These are phyloP conservation scores for Nebria ingens DNA, from an alignment of 1,140 invertebrate species.

Conservation along the genomic window DNA sequence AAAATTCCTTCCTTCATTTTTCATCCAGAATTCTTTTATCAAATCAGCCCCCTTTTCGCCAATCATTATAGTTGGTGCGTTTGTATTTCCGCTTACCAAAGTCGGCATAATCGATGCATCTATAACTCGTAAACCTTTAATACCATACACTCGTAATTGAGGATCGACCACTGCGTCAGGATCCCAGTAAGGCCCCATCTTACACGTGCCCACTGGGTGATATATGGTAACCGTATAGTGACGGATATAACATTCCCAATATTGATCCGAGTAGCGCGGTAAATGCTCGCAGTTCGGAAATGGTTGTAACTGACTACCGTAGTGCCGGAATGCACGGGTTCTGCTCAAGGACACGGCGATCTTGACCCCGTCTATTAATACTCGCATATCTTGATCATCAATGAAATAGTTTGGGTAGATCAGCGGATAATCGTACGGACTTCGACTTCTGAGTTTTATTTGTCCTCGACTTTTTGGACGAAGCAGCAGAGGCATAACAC, in stretches of 20 bases:
- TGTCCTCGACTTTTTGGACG: constrained; percentile 69
- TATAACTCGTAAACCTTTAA: constrained; percentile 68
- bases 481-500: constrained; percentile 73
- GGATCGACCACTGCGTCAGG: constrained; percentile 78
- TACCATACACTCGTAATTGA: constrained; percentile 66
- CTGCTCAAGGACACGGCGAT: constrained; percentile 62
- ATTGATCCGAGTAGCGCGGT: constrained; percentile 54
- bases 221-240: constrained; percentile 73
- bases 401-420: constrained; percentile 88
- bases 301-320: constrained; percentile 55
- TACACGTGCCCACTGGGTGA: constrained; percentile 82
- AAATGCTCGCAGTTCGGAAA: constrained; percentile 62
- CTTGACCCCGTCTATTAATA: constrained; percentile 73
- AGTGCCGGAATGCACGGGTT: constrained; percentile 58
- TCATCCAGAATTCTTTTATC: constrained; percentile 71
- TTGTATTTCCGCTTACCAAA: constrained; percentile 73
- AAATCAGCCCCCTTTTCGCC: constrained; percentile 73
- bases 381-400: constrained; percentile 67
- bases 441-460: constrained; percentile 65
- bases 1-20: constrained; percentile 20
- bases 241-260: constrained; percentile 76
- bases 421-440: constrained; percentile 83
- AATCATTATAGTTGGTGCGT: constrained; percentile 76
- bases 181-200: constrained; percentile 85
- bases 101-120: constrained; percentile 81